Conservation (phyloP, 2,797 vertebrate genomes). For the Pampus argenteus region DNA sequence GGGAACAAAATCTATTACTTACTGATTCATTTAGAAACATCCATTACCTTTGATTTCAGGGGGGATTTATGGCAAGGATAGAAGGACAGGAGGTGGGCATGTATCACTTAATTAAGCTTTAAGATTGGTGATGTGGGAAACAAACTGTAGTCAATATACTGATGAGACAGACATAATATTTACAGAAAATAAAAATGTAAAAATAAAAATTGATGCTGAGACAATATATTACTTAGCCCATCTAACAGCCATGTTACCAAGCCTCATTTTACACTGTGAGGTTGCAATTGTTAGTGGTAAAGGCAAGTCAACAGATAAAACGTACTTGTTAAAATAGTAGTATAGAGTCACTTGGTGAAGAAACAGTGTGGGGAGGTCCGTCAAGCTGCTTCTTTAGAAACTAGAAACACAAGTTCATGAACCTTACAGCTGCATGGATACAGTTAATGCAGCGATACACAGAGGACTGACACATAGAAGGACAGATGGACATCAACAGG, state of each 20-base stretch:
- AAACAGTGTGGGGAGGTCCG: constrained; percentile 12
- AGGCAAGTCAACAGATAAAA: neutral
- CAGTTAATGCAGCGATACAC: constrained; percentile 32
- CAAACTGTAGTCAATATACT: no score
- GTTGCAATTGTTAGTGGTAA: neutral
- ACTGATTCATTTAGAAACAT: no score
- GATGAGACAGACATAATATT: neutral
- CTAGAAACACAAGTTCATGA: constrained; percentile 50
- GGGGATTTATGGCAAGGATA: neutral
- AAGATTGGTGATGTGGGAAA: no score
- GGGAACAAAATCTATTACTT: neutral
- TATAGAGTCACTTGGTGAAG: neutral
- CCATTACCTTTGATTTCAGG: no score
- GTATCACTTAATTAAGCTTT: no score
- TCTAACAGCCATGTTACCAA: neutral
- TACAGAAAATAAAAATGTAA: neutral
- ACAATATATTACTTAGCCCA: neutral
- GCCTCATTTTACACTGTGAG: neutral
- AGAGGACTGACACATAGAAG: constrained; percentile 41
- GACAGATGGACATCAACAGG: constrained; percentile 65
- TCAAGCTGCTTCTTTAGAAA: constrained; percentile 52
- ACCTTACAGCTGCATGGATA: constrained; percentile 54
- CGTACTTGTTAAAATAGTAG: neutral
- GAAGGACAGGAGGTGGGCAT: neutral
- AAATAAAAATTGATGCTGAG: neutral